Evolutionary conservation across 2,113 vertebrate genomes (phyloP).

Genomic region (Myiagra hebetior): DNA sequence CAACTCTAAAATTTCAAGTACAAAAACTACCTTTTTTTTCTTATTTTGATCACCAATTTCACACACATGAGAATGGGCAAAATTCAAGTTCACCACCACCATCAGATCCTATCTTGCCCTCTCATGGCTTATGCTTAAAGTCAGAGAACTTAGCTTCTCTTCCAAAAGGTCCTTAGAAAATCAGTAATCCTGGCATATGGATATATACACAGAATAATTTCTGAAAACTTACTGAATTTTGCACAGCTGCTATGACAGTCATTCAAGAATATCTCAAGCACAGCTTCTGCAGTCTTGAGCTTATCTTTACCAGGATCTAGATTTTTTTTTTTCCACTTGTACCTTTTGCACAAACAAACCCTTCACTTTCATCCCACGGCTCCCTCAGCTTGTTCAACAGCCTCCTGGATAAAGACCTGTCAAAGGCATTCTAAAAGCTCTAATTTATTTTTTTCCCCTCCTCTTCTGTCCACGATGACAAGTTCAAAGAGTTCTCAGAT

Average conservation of each 20-base stretch:
- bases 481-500: slow-evolving; percentile 8
- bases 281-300: neutral
- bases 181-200: neutral
- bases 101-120: neutral
- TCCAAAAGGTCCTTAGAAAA: neutral
- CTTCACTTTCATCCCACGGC: neutral
- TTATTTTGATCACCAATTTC: neutral
- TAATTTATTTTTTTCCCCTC: neutral
- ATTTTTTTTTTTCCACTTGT: neutral
- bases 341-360: neutral
- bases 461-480: slow-evolving; percentile 1
- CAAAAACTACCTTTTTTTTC: neutral
- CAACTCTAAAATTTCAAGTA: neutral
- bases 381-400: neutral
- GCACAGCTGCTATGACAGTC: neutral
- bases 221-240: neutral
- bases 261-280: neutral
- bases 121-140: neutral
- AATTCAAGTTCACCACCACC: neutral
- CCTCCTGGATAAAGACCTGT: neutral
- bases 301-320: neutral
- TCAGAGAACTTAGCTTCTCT: neutral
- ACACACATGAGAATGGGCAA: neutral
- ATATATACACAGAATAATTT: neutral
- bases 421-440: neutral